These are phyloP conservation scores for Phrynosoma blainvillii DNA, from an alignment of 2,113 vertebrate species.

Conservation along the genomic window DNA sequence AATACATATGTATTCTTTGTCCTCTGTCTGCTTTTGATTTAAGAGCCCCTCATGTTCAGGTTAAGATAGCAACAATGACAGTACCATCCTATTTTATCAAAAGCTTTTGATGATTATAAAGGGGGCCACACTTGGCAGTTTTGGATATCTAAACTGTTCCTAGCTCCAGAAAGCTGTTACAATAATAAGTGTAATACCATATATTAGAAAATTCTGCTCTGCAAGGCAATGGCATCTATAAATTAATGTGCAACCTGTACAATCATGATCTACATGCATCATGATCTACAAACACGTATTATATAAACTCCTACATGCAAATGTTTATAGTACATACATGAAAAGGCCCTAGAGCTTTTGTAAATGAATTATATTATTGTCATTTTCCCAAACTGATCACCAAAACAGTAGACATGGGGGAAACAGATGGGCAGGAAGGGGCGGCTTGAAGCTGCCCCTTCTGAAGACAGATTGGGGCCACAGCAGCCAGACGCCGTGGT, in stretches of 20 bases:
- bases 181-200: neutral
- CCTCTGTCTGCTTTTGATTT: neutral
- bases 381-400: constrained; percentile 11
- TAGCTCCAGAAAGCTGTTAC: constrained; percentile 4
- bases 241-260: neutral
- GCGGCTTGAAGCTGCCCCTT: too few relatives aligned
- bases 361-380: neutral
- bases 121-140: neutral
- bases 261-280: neutral
- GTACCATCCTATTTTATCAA: neutral
- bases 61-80: neutral
- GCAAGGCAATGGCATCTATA: neutral
- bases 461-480: too few relatives aligned
- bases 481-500: too few relatives aligned
- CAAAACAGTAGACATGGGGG: neutral
- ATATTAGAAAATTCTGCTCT: neutral
- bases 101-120: constrained; percentile 8
- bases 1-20: neutral
- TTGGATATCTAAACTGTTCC: constrained; percentile 3
- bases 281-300: too few relatives aligned
- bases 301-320: neutral
- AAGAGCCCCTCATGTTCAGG: neutral
- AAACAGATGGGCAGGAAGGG: too few relatives aligned
- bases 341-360: neutral
- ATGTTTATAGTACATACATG: neutral